Percentiles rank a stretch among this genome's conserved stretches.
These are phyloP conservation scores for Nothoprocta pentlandii DNA, from an alignment of 2,113 vertebrate genomes.

Conservation along the genomic window DNA sequence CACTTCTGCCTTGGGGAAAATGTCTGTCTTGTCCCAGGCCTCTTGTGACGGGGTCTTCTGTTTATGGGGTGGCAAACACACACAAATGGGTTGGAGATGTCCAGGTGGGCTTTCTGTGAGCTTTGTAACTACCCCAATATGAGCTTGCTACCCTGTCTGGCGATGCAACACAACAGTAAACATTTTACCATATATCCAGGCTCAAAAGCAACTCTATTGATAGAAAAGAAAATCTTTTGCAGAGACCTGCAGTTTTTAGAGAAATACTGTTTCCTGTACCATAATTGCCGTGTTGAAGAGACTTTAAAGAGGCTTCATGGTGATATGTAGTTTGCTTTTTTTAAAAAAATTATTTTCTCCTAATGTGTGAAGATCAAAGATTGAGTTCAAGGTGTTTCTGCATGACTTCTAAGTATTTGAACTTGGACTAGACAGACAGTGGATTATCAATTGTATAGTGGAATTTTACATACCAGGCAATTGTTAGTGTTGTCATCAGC, in stretches of 20 bases:
- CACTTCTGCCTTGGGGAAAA: background rate
- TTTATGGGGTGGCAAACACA: accelerated
- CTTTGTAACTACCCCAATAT: background rate
- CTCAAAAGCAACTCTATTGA: background rate
- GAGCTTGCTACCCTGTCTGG: background rate
- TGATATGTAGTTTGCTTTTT: background rate
- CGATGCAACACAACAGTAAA: background rate
- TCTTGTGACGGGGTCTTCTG: accelerated
- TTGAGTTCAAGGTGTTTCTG: background rate
- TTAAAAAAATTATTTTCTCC: background rate
- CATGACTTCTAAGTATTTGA: background rate
- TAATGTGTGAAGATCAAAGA: background rate
- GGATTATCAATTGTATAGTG: background rate
- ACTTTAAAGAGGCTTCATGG: background rate
- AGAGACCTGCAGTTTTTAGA: background rate
- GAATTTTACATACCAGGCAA: background rate
- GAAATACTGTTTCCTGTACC: background rate
- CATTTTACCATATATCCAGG: background rate
- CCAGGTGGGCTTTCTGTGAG: background rate
- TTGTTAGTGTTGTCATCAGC: slow-evolving; percentile 4
- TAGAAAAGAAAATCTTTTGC: background rate
- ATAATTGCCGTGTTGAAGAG: background rate
- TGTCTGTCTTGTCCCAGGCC: background rate
- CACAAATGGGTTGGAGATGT: background rate
- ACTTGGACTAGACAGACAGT: background rate